Base-by-base conservation (phyloP, 1,140 invertebrate species). In the Macrobrachium nipponense region DNA sequence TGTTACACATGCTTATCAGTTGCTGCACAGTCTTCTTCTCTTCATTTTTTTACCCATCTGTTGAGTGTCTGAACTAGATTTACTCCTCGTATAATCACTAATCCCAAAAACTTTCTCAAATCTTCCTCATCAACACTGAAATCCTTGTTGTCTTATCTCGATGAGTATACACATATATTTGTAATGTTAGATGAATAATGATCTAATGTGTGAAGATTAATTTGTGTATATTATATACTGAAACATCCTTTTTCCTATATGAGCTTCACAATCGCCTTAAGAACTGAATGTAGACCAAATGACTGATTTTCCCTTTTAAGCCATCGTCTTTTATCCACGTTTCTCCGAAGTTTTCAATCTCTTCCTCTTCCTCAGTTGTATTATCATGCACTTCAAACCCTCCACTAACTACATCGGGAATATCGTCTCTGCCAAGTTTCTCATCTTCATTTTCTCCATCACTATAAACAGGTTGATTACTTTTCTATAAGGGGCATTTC, bases 361-460 rank as follows among this genome's bases (percentile, higher is more conserved):
- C 72, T 36, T 10, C 6, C 51, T 75, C 72, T 36, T 75, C 72
- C 23, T 75, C 72, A 75, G 43, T 27, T 18, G 43, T 75, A 78
- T 78, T 60, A 59, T 78, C 76, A 78, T 61, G 44, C n/a, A 78
- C 76, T 78, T 78, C 76, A 78, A 78, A 51, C 59, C 60, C 76
- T 59, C 59, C 76, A 60, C 76, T 78, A 59, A 78, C 76, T 61
- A 60, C 76, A 58, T 78, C 76, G 6, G 76, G 76, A 10, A 78
- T 18, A 60, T 51, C 17, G 60, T 59, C 36, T 5, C 61, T 18
- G 61, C 60, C 76, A 59, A 78, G 44, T 78, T 12, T 18, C 20
- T 78, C 76, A 17, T 78, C 76, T 78, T 78, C 44, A 78, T 44
- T 59, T 60, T 78, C 76, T 78, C 60, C 76, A 78, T 78, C 59